Percentiles rank a stretch among this genome's conserved stretches.
phyloP scores from a whole-genome alignment of 2,113 vertebrate genomes.

The Ibidorhyncha struthersii region DNA sequence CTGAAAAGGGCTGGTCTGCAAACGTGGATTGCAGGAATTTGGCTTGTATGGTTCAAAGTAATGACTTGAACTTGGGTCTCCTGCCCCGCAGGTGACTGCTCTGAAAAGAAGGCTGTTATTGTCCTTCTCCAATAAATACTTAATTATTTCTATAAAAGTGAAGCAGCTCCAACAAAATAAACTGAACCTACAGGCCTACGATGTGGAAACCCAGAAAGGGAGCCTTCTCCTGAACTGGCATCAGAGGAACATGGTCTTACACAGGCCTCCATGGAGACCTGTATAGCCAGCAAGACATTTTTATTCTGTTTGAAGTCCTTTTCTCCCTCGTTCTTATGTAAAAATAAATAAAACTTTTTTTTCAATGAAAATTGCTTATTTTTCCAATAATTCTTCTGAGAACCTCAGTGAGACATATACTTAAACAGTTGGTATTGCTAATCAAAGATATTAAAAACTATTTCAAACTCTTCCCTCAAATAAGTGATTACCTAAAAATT shows the following conservation, averaged over 20 bases:
- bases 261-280: neutral
- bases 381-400: neutral
- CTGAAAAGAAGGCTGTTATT: neutral
- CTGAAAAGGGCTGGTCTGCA: neutral
- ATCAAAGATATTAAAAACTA: neutral
- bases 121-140: neutral
- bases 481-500: neutral
- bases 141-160: neutral
- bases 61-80: neutral
- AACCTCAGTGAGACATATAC: neutral
- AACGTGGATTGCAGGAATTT: neutral
- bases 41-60: neutral
- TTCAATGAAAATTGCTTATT: neutral
- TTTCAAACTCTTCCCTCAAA: neutral
- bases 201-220: neutral
- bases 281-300: neutral
- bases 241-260: neutral
- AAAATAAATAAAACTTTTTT: neutral
- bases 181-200: neutral
- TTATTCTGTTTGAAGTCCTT: neutral
- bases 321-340: neutral
- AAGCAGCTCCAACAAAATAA: neutral
- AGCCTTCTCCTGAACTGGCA: neutral
- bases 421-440: neutral
- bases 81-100: neutral